Evolutionary conservation across 2,113 vertebrate genomes (phyloP).

Genomic region (Syrmaticus mikado): DNA sequence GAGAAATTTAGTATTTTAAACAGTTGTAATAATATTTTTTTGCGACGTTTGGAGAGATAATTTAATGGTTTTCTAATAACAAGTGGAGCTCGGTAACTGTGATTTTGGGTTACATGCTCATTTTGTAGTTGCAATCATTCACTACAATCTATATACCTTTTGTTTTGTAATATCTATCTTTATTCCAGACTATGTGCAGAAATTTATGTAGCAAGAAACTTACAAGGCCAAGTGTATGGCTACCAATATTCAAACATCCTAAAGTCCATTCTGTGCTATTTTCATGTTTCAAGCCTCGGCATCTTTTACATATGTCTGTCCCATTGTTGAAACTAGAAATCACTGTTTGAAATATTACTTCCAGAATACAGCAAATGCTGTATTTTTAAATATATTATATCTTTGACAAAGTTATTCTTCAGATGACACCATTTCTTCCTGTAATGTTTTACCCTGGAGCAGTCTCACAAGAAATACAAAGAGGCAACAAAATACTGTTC

Average conservation of each 20-base stretch:
- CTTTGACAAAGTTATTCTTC: neutral
- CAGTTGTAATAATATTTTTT: neutral
- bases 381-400: neutral
- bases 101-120: neutral
- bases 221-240: neutral
- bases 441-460: neutral
- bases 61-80: neutral
- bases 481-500: neutral
- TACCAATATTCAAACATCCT: neutral
- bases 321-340: neutral
- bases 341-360: neutral
- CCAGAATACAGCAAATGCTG: neutral
- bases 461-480: neutral
- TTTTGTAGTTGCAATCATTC: neutral
- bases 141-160: neutral
- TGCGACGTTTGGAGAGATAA: neutral
- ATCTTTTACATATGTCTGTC: neutral
- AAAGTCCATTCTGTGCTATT: neutral
- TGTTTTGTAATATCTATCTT: neutral
- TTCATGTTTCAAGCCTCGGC: neutral
- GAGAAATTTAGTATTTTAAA: conserved; percentile 5
- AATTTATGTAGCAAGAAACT: neutral
- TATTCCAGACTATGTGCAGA: neutral
- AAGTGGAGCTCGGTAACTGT: neutral
- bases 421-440: neutral